Evolutionary conservation across 1,140 invertebrate genomes (phyloP).

Genomic region (Apis dorsata): DNA sequence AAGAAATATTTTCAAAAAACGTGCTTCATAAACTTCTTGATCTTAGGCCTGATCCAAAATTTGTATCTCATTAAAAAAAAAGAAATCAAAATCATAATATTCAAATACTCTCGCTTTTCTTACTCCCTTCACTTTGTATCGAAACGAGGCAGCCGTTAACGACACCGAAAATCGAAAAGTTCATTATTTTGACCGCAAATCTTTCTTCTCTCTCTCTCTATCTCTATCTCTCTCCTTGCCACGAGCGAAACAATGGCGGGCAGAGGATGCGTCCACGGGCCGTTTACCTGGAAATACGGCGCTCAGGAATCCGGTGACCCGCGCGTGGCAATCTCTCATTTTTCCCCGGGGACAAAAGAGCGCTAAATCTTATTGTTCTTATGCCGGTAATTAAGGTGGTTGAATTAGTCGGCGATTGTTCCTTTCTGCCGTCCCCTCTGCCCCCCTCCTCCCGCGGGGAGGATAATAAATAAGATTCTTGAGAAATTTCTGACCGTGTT

Average conservation of each 20-base stretch:
- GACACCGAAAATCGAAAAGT: slow-evolving; percentile 17
- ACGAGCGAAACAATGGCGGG: slow-evolving; percentile 39
- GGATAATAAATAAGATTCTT: slow-evolving; percentile 80
- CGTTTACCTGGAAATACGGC: slow-evolving; percentile 54
- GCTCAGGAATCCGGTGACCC: slow-evolving; percentile 69
- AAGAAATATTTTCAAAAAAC: too few species aligned
- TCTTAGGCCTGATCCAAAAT: too few species aligned
- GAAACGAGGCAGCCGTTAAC: neutral
- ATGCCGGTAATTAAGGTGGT: slow-evolving; percentile 78
- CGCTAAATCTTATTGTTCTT: slow-evolving; percentile 79
- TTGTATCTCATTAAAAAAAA: too few species aligned
- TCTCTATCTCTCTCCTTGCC: neutral
- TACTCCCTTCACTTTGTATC: too few species aligned
- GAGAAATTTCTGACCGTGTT: slow-evolving; percentile 73
- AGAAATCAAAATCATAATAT: too few species aligned
- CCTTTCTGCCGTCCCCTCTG: slow-evolving; percentile 16
- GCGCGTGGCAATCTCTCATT: slow-evolving; percentile 77
- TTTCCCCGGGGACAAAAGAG: slow-evolving; percentile 77
- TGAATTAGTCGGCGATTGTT: slow-evolving; percentile 79
- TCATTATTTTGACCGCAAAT: slow-evolving; percentile 3
- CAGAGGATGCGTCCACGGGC: slow-evolving; percentile 46
- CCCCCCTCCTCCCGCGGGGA: slow-evolving; percentile 20
- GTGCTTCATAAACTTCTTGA: too few species aligned
- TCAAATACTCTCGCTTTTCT: too few species aligned
- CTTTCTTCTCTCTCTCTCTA: slow-evolving; percentile 10